Conservation (phyloP, 2,797 vertebrate genomes). For the Mastacembelus armatus region DNA sequence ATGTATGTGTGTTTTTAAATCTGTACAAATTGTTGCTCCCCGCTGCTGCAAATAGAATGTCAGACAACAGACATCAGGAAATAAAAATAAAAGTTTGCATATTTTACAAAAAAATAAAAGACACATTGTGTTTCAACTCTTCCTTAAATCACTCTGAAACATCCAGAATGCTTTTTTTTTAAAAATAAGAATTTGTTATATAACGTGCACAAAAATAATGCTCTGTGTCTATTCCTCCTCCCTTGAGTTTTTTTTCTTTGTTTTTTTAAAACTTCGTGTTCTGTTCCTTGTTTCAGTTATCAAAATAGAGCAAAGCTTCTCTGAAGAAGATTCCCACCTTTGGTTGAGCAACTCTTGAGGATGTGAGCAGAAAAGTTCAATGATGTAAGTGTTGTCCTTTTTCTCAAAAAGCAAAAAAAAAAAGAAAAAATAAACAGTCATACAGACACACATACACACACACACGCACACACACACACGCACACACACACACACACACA, state of each 20-base stretch:
- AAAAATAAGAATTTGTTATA: slow-evolving; percentile 82
- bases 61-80: slow-evolving; percentile 80
- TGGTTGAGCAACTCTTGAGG: slow-evolving; percentile 79
- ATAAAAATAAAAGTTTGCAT: slow-evolving; percentile 82
- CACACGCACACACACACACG: slow-evolving; percentile 16
- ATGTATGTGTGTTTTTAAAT: slow-evolving; percentile 62
- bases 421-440: slow-evolving; percentile 14
- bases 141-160: slow-evolving; percentile 81
- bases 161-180: slow-evolving; percentile 78
- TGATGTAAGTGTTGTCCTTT: slow-evolving; percentile 72
- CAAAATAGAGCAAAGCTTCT: slow-evolving; percentile 87
- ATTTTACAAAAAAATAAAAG: slow-evolving; percentile 84
- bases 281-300: slow-evolving; percentile 77
- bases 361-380: slow-evolving; percentile 73
- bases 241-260: slow-evolving; percentile 48
- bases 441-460: neutral
- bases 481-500: neutral
- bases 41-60: slow-evolving; percentile 77
- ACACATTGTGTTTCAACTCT: slow-evolving; percentile 82
- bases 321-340: slow-evolving; percentile 79
- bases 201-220: slow-evolving; percentile 84
- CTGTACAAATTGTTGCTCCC: slow-evolving; percentile 80
- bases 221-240: slow-evolving; percentile 76
- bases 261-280: slow-evolving; percentile 55
- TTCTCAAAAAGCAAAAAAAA: slow-evolving; percentile 48